Percentiles rank a stretch among this genome's conserved stretches.
Conservation (phyloP, 2,888 invertebrate genomes). For the Phymatocera aterrima region DNA sequence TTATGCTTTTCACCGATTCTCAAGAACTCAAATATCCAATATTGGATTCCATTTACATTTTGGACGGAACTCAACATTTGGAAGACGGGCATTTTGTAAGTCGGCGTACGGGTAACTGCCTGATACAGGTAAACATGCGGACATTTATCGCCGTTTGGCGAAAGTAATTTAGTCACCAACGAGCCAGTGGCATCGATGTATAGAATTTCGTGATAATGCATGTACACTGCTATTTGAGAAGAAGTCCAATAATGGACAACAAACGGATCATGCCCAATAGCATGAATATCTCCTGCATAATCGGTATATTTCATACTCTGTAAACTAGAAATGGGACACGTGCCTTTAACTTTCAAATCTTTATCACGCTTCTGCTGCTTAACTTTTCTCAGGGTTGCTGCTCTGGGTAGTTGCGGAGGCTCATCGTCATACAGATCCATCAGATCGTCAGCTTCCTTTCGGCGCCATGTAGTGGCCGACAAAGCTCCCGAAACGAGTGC, state of each 20-base stretch:
- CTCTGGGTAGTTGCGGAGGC: constrained; percentile 5
- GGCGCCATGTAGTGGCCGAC: constrained; percentile 16
- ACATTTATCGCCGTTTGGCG: constrained; percentile 25
- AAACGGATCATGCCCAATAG: neutral
- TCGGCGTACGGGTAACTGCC: constrained; percentile 15
- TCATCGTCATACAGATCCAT: constrained; percentile 24
- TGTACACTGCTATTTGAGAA: constrained; percentile 15
- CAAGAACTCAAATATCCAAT: constrained; percentile 11
- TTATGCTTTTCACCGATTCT: constrained; percentile 21
- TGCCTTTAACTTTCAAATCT: constrained; percentile 13
- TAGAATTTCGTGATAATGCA: constrained; percentile 13
- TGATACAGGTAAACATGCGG: constrained; percentile 20
- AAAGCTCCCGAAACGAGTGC: neutral
- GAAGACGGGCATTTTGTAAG: constrained; percentile 23
- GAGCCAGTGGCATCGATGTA: constrained; percentile 26
- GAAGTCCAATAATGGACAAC: constrained; percentile 27
- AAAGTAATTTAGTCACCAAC: constrained; percentile 22
- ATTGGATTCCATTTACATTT: constrained; percentile 33
- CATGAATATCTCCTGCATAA: constrained; percentile 24
- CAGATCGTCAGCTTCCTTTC: constrained; percentile 14
- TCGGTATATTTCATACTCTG: constrained; percentile 25
- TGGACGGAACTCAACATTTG: constrained; percentile 44
- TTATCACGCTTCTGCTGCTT: constrained; percentile 20
- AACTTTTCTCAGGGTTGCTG: constrained; percentile 13
- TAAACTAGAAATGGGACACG: constrained; percentile 3